A percentile compares a stretch with the other conserved stretches of the same genome.
phyloP scores from a whole-genome alignment of 2,113 vertebrate genomes.

The Anhinga anhinga region DNA sequence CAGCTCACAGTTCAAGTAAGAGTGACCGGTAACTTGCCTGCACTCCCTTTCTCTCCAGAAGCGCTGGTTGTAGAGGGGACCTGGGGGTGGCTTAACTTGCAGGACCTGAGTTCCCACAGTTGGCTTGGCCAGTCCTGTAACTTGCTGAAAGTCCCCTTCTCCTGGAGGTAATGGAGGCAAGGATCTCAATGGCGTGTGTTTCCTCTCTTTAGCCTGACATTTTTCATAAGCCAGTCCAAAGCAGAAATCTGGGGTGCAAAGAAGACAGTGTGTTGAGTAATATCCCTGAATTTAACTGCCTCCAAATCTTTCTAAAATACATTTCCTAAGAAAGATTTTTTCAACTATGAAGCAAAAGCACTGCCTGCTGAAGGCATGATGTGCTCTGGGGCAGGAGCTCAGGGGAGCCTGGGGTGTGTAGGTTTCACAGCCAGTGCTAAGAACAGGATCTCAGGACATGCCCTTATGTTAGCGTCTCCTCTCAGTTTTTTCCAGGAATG shows the following conservation, averaged over 20 bases:
- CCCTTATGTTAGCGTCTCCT: background rate
- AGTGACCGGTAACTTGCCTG: background rate
- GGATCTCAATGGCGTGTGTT: background rate
- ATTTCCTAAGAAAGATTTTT: background rate
- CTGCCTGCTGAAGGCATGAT: background rate
- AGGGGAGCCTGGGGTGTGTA: background rate
- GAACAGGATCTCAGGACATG: background rate
- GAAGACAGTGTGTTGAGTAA: background rate
- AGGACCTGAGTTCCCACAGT: background rate
- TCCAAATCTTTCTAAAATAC: background rate
- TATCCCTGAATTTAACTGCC: background rate
- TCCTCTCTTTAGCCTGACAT: background rate
- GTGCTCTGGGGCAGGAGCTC: background rate
- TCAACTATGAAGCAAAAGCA: background rate
- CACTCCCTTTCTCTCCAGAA: background rate
- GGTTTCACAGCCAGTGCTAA: background rate
- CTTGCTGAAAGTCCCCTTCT: background rate
- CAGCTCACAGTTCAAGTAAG: conserved; percentile 77
- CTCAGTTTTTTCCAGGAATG: conserved; percentile 77
- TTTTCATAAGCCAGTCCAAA: background rate
- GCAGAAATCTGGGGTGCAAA: background rate
- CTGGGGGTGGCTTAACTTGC: background rate
- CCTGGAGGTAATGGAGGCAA: background rate
- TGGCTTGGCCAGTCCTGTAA: background rate
- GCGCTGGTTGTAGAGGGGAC: background rate